Evolutionary conservation across 2,113 vertebrate genomes (phyloP).

Genomic region (Boleophthalmus pectinirostris): DNA sequence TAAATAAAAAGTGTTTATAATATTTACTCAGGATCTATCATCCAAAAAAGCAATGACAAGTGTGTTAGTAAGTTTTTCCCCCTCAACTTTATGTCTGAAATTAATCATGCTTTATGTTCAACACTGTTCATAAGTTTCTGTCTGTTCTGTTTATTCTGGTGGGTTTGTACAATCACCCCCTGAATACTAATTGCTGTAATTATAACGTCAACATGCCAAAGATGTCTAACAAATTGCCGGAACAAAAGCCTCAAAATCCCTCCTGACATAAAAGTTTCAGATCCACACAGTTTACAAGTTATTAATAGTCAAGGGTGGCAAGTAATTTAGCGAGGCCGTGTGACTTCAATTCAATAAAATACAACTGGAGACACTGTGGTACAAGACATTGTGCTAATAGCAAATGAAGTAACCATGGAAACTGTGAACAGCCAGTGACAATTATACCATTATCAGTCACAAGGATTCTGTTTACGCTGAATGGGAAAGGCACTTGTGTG

Average conservation of each 20-base stretch:
- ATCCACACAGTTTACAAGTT: background rate
- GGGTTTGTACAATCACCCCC: background rate
- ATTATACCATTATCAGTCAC: constrained; percentile 24
- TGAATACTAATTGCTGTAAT: background rate
- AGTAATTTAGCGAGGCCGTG: background rate
- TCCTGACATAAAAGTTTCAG: background rate
- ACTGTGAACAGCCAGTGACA: constrained; percentile 18
- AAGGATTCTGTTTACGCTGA: constrained; percentile 16
- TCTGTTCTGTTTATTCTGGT: background rate
- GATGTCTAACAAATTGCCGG: background rate
- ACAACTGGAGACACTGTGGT: background rate
- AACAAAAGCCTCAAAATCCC: background rate
- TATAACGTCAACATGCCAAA: background rate
- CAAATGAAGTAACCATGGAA: constrained; percentile 11
- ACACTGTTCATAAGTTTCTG: background rate
- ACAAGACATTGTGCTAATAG: background rate
- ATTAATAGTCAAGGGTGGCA: background rate
- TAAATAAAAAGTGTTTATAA: too few species aligned
- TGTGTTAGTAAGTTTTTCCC: too few species aligned
- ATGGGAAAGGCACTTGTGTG: constrained; percentile 31
- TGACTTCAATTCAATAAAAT: constrained; percentile 1
- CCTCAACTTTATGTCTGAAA: background rate
- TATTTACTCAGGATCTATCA: too few species aligned
- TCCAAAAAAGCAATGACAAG: too few species aligned
- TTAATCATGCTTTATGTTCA: background rate